Conservation (phyloP, 2,888 invertebrate species). For the Schizotus pectinicornis region DNA sequence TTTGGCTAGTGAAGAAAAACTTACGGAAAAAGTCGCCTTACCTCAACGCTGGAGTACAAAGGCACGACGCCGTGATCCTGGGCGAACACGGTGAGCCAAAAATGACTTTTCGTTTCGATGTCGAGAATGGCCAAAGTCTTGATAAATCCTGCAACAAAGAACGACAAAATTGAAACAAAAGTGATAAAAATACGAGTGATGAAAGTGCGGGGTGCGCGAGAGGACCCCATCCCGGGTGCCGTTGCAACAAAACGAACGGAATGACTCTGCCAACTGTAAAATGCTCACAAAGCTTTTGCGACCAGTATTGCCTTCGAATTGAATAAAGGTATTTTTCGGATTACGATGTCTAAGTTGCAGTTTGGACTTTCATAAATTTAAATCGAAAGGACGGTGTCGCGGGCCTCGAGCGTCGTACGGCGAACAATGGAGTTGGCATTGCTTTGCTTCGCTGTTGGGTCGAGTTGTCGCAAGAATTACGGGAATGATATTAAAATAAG, state of each 20-base stretch:
- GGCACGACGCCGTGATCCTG: constrained; percentile 92
- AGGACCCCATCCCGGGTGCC: background rate
- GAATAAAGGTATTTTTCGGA: constrained; percentile 29
- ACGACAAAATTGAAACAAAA: background rate
- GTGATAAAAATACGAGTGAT: background rate
- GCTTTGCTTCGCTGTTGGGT: too few relatives aligned
- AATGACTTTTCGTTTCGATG: constrained; percentile 83
- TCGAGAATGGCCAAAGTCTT: constrained; percentile 86
- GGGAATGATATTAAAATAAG: too few relatives aligned
- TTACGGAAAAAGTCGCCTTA: constrained; percentile 52
- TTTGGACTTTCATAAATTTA: too few relatives aligned
- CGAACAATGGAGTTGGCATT: too few relatives aligned
- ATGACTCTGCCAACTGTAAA: background rate
- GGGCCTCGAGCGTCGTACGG: too few relatives aligned
- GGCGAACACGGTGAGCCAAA: constrained; percentile 94
- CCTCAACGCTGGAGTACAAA: constrained; percentile 82
- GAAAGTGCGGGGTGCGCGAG: background rate
- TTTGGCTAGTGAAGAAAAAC: background rate
- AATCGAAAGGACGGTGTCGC: too few relatives aligned
- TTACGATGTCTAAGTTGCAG: constrained; percentile 7
- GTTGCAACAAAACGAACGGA: background rate
- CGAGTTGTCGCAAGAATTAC: too few relatives aligned
- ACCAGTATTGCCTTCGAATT: constrained; percentile 23
- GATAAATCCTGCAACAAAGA: constrained; percentile 73
- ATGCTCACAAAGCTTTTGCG: constrained; percentile 13